Base-by-base conservation (phyloP, 1,140 invertebrate genomes). In the Lanistes nyassanus region DNA sequence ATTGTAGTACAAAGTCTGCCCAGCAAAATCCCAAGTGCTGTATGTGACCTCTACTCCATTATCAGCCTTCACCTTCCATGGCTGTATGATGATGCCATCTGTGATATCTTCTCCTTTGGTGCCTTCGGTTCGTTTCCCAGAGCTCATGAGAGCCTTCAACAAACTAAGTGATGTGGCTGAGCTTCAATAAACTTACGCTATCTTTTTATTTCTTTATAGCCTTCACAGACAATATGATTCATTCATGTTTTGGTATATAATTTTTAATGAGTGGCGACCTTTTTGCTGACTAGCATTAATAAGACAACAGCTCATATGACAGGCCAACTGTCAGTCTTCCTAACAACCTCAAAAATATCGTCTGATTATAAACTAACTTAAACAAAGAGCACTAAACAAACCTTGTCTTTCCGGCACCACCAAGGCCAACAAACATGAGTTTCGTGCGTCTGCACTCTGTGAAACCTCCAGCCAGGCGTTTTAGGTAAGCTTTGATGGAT, bases 391-490 rank as follows among this genome's bases (percentile, higher is more conserved):
- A 23, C 19, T 75, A 26, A 21, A 69, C 62, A 58, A 71, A 86
- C 84, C 85, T 88, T 39, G 86, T 88, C 82, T 88, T 88, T 21
- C 86, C 87, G 29, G 86, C 87, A 21, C 85, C 85, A 72, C 86
- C 86, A 39, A 87, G 77, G 36, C 87, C 87, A 26, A 87, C 84
- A 71, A 88, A 82, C 87, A 88, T 88, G 0, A 88, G 81, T 71
- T 88, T 88, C 16, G 87, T 88, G 47, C 86, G 76, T 16, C 84
- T 79, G 77, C 86, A 88, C 62, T 82, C 83, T 2, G 82, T 84
- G 76, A 81, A 86, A 6, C 86, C 86, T 58, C 81, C 85, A 62
- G 84, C 81, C 51, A 88, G 75, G 29, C 83, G 68, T 75, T 85
- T 83, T 21, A 88, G 78, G 76, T 86, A 88, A 5, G 86, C 82